phyloP scores from a whole-genome alignment of 2,797 vertebrate genomes.

The Avahi laniger region DNA sequence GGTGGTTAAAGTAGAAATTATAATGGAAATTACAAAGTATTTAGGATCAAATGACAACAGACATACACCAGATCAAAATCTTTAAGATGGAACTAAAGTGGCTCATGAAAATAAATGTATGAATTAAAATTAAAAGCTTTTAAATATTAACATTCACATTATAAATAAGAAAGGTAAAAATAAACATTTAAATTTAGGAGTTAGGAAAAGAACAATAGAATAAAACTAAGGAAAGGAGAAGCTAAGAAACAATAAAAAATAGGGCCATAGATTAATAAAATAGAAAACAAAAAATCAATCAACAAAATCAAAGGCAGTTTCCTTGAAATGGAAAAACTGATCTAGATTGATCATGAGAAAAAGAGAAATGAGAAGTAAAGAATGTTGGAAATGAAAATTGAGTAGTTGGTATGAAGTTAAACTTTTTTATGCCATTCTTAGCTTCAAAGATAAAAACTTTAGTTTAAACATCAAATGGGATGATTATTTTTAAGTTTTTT shows the following conservation, averaged over 20 bases:
- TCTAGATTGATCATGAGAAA: not conserved
- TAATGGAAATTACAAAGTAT: not conserved
- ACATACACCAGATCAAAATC: not conserved
- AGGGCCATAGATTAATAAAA: not conserved
- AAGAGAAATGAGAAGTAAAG: not conserved
- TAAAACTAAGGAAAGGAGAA: not conserved
- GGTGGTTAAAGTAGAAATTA: not conserved
- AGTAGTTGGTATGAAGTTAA: not conserved
- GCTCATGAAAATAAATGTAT: not conserved
- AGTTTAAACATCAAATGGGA: not conserved
- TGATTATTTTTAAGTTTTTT: not conserved
- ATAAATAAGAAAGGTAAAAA: not conserved
- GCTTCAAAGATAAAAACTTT: not conserved
- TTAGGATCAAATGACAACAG: not conserved
- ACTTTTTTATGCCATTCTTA: not conserved
- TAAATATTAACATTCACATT: not conserved
- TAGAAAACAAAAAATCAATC: slow-evolving; percentile 21
- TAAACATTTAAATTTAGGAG: not conserved
- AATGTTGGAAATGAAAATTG: not conserved
- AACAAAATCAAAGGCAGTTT: not conserved
- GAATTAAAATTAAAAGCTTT: not conserved
- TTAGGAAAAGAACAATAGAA: not conserved
- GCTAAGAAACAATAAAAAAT: not conserved
- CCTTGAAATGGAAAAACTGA: not conserved
- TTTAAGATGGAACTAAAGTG: not conserved